Conservation (phyloP, 2,888 invertebrate genomes). For the Laspeyria flexula region DNA sequence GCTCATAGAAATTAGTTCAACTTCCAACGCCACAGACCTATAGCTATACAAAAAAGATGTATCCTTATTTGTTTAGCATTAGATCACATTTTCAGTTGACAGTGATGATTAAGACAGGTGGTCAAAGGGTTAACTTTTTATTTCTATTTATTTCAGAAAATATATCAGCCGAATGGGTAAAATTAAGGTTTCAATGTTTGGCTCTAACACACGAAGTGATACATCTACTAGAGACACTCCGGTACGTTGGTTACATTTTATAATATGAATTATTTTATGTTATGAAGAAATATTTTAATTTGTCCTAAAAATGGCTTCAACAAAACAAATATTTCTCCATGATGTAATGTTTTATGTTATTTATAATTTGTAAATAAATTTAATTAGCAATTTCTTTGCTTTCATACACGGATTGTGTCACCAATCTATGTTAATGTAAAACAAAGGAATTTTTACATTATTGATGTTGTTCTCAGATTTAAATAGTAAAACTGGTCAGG, state of each 20-base stretch:
- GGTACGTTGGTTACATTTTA: conserved; percentile 69
- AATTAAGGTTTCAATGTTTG: conserved; percentile 91
- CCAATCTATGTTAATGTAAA: conserved; percentile 15
- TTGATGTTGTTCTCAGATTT: conserved; percentile 50
- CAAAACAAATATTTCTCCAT: conserved; percentile 77
- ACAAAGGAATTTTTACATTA: conserved; percentile 37
- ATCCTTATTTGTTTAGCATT: no score
- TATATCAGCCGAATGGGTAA: conserved; percentile 92
- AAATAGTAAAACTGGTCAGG: neutral
- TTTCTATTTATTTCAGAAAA: conserved; percentile 82
- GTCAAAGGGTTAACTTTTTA: no score
- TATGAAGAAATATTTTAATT: conserved; percentile 79
- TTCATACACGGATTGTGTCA: conserved; percentile 31
- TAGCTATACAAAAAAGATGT: no score
- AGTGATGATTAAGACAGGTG: no score
- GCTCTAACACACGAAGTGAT: conserved; percentile 89
- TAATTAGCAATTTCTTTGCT: conserved; percentile 54
- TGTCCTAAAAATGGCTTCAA: neutral
- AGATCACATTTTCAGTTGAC: no score
- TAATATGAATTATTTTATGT: conserved; percentile 51
- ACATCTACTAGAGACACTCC: conserved; percentile 89
- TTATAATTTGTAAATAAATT: conserved; percentile 45
- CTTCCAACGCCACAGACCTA: no score
- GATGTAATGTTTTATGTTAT: conserved; percentile 57
- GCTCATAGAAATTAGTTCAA: no score